Percentiles rank a stretch among this genome's conserved stretches.
phyloP scores from a whole-genome alignment of 2,888 invertebrate genomes.

The Zygothrica quintamaculata region DNA sequence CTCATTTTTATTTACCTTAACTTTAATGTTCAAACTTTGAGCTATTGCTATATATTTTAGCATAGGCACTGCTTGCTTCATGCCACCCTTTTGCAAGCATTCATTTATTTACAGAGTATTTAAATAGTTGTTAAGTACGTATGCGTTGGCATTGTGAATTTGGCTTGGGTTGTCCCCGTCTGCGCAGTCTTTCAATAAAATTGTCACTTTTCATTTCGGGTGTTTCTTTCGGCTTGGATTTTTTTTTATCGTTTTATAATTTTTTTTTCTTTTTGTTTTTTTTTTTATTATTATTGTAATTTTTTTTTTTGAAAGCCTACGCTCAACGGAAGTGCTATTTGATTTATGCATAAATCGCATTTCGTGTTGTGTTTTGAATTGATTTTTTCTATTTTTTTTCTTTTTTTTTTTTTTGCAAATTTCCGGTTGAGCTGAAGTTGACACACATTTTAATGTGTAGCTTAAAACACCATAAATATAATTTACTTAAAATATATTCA shows the following conservation, averaged over 20 bases:
- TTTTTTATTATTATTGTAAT: neutral
- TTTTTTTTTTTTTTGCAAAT: conserved; percentile 52
- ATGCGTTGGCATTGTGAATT: conserved; percentile 44
- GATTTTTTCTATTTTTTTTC: conserved; percentile 3
- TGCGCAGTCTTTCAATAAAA: conserved; percentile 68
- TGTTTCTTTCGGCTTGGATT: neutral
- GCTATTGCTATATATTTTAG: too few species aligned
- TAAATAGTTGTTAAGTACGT: conserved; percentile 39
- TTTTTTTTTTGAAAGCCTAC: conserved; percentile 46
- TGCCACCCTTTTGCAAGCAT: too few species aligned
- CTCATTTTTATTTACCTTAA: too few species aligned
- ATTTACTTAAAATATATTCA: conserved; percentile 40
- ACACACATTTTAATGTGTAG: conserved; percentile 64
- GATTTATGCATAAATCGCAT: conserved; percentile 73
- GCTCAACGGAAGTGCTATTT: conserved; percentile 70
- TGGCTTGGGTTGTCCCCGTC: conserved; percentile 10
- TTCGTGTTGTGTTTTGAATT: conserved; percentile 43
- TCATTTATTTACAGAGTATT: conserved; percentile 10
- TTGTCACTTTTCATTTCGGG: conserved; percentile 72
- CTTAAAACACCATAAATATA: conserved; percentile 63
- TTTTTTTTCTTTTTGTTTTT: conserved; percentile 17
- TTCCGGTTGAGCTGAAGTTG: conserved; percentile 64
- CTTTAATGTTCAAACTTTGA: too few species aligned
- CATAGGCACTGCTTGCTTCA: too few species aligned
- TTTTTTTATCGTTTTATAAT: neutral